Evolutionary conservation across 2,888 invertebrate genomes (phyloP).

Genomic region (Heliothis peltigera): DNA sequence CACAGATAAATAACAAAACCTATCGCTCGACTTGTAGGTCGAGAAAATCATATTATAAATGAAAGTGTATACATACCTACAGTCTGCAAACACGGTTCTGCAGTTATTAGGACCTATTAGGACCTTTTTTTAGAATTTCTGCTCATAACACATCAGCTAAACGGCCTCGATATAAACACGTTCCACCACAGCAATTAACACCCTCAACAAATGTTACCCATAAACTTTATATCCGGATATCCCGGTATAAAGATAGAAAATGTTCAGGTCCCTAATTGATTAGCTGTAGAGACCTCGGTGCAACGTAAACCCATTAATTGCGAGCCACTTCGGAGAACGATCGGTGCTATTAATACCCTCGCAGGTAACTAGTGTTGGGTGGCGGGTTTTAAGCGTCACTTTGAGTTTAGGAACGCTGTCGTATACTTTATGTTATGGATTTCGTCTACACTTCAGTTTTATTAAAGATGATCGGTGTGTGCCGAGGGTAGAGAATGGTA

Average conservation of each 20-base stretch:
- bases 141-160: background rate
- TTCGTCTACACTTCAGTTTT: background rate
- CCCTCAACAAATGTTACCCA: conserved; percentile 27
- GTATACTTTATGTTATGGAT: conserved; percentile 19
- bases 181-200: background rate
- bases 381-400: conserved; percentile 37
- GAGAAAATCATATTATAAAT: too few species aligned
- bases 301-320: conserved; percentile 72
- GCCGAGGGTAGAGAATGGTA: background rate
- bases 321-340: conserved; percentile 52
- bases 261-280: conserved; percentile 72
- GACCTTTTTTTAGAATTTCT: too few species aligned
- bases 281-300: conserved; percentile 67
- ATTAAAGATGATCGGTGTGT: background rate
- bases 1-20: too few species aligned
- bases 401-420: conserved; percentile 8
- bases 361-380: conserved; percentile 39
- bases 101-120: too few species aligned
- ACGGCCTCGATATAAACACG: background rate
- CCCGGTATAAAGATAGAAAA: conserved; percentile 55
- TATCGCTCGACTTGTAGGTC: too few species aligned
- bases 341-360: conserved; percentile 52
- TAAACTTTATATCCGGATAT: conserved; percentile 24
- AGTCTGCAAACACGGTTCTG: too few species aligned
- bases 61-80: too few species aligned